These are phyloP conservation scores for Linnaemya vulpina DNA, from an alignment of 2,888 invertebrate genomes.

Conservation along the genomic window DNA sequence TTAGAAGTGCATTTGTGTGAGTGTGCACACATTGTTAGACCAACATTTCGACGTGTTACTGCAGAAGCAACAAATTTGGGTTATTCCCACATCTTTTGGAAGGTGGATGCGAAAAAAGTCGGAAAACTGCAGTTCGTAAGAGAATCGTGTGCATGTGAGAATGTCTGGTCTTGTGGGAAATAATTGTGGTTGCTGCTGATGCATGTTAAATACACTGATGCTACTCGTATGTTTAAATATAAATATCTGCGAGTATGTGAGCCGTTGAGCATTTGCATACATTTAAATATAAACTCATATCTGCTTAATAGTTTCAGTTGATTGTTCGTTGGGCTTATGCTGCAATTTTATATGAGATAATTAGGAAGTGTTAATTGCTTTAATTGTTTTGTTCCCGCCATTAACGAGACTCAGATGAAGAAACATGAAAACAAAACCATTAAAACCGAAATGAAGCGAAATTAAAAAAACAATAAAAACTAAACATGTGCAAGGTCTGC, in stretches of 20 bases:
- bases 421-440: slow-evolving; percentile 54
- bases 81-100: slow-evolving; percentile 20
- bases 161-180: slow-evolving; percentile 65
- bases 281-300: neutral
- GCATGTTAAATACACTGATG: slow-evolving; percentile 52
- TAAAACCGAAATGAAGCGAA: slow-evolving; percentile 38
- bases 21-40: neutral
- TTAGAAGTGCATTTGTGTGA: too few species aligned
- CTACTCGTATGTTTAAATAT: slow-evolving; percentile 27
- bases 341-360: slow-evolving; percentile 67
- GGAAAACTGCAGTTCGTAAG: slow-evolving; percentile 6
- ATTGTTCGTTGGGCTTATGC: slow-evolving; percentile 18
- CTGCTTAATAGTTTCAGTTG: slow-evolving; percentile 6
- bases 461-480: slow-evolving; percentile 27
- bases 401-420: slow-evolving; percentile 58
- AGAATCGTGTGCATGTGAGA: slow-evolving; percentile 11
- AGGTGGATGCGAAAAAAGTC: neutral
- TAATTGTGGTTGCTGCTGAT: slow-evolving; percentile 68
- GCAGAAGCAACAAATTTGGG: neutral
- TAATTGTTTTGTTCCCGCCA: slow-evolving; percentile 71
- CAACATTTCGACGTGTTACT: neutral
- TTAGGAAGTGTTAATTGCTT: slow-evolving; percentile 72
- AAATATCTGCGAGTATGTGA: slow-evolving; percentile 2
- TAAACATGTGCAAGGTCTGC: slow-evolving; percentile 42
- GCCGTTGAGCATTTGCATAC: neutral